A percentile compares a stretch with the other conserved stretches of the same genome.
Evolutionary conservation across 2,888 invertebrate genomes (phyloP).

Genomic region (Maniola hyperantus): DNA sequence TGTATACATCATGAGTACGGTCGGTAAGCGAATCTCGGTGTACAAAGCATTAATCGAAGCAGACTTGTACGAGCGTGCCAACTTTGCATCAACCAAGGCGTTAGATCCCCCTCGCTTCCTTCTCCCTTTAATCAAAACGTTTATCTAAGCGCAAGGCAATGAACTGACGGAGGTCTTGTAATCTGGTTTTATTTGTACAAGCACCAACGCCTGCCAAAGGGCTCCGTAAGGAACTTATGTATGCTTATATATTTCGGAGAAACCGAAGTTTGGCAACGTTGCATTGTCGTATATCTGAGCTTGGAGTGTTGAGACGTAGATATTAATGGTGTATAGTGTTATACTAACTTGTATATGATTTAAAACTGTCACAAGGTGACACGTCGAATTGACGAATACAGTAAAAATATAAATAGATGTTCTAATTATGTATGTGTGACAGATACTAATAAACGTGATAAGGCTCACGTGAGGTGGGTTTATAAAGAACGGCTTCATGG

Average conservation of each 20-base stretch:
- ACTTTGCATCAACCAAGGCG: slow-evolving; percentile 50
- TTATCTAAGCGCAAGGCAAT: slow-evolving; percentile 51
- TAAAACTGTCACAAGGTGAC: slow-evolving; percentile 43
- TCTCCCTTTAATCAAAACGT: slow-evolving; percentile 42
- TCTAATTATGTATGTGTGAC: slow-evolving; percentile 33
- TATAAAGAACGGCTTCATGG: slow-evolving; percentile 14
- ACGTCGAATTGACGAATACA: slow-evolving; percentile 42
- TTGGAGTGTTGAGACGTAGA: slow-evolving; percentile 36
- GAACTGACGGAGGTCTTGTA: slow-evolving; percentile 54
- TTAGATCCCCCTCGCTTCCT: slow-evolving; percentile 54
- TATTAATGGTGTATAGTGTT: slow-evolving; percentile 35
- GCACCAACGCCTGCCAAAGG: slow-evolving; percentile 65
- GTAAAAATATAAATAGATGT: slow-evolving; percentile 43
- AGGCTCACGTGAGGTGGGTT: slow-evolving; percentile 35
- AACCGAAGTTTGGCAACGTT: slow-evolving; percentile 56
- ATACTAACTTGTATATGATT: slow-evolving; percentile 31
- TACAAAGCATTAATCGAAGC: slow-evolving; percentile 67
- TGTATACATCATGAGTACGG: slow-evolving; percentile 49
- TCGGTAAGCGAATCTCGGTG: slow-evolving; percentile 56
- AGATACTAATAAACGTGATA: slow-evolving; percentile 36
- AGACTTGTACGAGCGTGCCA: slow-evolving; percentile 57
- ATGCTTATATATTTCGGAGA: slow-evolving; percentile 42
- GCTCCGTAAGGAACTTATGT: slow-evolving; percentile 50
- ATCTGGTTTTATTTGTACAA: slow-evolving; percentile 52
- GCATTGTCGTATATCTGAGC: slow-evolving; percentile 40